Percentiles rank a stretch among this genome's conserved stretches.
phyloP scores from a whole-genome alignment of 2,888 invertebrate genomes.

The Byasa hedistus region DNA sequence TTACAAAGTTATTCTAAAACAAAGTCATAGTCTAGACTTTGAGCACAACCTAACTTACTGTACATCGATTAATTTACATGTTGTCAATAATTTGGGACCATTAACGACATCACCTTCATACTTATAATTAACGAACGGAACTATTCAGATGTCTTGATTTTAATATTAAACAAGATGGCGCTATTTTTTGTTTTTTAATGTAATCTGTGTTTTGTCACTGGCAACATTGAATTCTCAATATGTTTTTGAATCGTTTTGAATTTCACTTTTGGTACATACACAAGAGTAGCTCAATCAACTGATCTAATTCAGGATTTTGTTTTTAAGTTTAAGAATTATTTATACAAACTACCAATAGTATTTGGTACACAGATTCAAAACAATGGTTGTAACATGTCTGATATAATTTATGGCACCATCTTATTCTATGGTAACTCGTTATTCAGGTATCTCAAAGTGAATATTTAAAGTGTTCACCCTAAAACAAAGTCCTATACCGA shows the following conservation, averaged over 20 bases:
- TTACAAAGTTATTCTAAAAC: constrained; percentile 36
- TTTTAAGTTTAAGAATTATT: neutral
- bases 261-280: constrained; percentile 4
- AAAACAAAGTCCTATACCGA: constrained; percentile 39
- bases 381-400: neutral
- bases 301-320: neutral
- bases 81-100: constrained; percentile 29
- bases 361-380: neutral
- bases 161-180: constrained; percentile 37
- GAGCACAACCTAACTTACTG: constrained; percentile 44
- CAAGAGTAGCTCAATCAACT: neutral
- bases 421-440: constrained; percentile 74
- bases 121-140: constrained; percentile 31
- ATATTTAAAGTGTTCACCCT: constrained; percentile 33
- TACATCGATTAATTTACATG: constrained; percentile 40
- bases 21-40: constrained; percentile 34
- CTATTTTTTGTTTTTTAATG: constrained; percentile 26
- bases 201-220: constrained; percentile 25
- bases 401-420: constrained; percentile 55
- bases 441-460: constrained; percentile 55
- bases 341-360: neutral
- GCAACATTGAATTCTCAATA: constrained; percentile 16
- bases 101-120: constrained; percentile 29
- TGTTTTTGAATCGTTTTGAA: constrained; percentile 11
- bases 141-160: constrained; percentile 25